Percentiles rank a stretch among this genome's conserved stretches.
phyloP scores from a whole-genome alignment of 1,140 invertebrate species.

The Plodia interpunctella region DNA sequence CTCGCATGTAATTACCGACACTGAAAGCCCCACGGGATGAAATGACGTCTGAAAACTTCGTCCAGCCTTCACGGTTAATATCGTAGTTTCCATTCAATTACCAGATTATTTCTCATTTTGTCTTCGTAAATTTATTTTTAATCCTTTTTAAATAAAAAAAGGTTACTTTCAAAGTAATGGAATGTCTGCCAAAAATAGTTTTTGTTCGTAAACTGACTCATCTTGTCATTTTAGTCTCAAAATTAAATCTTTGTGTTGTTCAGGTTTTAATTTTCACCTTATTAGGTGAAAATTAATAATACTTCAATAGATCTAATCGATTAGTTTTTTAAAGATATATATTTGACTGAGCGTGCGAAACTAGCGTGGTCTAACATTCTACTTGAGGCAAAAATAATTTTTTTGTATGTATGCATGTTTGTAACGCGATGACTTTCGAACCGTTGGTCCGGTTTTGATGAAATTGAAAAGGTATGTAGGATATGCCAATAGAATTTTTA shows the following conservation, averaged over 20 bases:
- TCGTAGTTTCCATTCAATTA: constrained; percentile 24
- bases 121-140: neutral
- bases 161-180: neutral
- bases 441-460: too few relatives aligned
- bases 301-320: too few relatives aligned
- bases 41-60: constrained; percentile 55
- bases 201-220: neutral
- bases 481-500: too few relatives aligned
- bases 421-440: too few relatives aligned
- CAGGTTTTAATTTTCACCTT: too few relatives aligned
- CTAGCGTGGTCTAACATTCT: too few relatives aligned
- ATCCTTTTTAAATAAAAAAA: neutral
- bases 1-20: constrained; percentile 52
- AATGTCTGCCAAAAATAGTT: neutral
- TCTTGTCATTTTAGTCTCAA: too few relatives aligned
- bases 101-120: neutral
- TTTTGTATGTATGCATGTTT: too few relatives aligned
- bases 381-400: too few relatives aligned
- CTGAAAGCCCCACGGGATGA: constrained; percentile 40
- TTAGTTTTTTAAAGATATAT: neutral
- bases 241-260: neutral
- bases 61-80: constrained; percentile 21
- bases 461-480: too few relatives aligned
- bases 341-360: too few relatives aligned
- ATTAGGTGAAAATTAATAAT: too few relatives aligned